Evolutionary conservation across 2,113 vertebrate species (phyloP).

Genomic region (Arenaria interpres): DNA sequence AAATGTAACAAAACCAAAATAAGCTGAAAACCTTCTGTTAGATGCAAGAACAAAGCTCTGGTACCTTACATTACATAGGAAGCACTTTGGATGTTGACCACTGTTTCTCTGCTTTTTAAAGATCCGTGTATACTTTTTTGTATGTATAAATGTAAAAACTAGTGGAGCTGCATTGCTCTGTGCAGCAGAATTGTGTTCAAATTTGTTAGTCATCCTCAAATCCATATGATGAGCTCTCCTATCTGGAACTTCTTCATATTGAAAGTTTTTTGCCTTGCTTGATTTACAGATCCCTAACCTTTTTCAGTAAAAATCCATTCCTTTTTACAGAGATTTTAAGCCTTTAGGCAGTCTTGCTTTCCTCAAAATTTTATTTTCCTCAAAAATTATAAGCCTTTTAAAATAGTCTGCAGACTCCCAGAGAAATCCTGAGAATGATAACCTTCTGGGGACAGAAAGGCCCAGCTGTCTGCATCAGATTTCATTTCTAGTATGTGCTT

Average conservation of each 20-base stretch:
- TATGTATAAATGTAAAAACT: neutral
- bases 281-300: neutral
- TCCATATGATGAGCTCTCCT: neutral
- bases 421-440: neutral
- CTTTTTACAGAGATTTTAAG: neutral
- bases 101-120: neutral
- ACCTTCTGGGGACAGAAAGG: neutral
- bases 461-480: neutral
- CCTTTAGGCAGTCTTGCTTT: neutral
- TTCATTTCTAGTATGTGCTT: neutral
- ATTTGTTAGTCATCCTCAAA: neutral
- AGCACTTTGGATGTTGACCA: neutral
- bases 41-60: neutral
- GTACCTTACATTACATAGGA: neutral
- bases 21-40: neutral
- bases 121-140: neutral
- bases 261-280: neutral
- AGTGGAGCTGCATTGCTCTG: neutral
- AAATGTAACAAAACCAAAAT: slow-evolving; percentile 53
- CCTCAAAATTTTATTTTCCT: neutral
- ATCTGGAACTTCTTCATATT: neutral
- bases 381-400: neutral
- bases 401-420: neutral
- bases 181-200: neutral
- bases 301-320: neutral